Base-by-base conservation (phyloP, 2,888 invertebrate species). In the Acrobasis repandana region DNA sequence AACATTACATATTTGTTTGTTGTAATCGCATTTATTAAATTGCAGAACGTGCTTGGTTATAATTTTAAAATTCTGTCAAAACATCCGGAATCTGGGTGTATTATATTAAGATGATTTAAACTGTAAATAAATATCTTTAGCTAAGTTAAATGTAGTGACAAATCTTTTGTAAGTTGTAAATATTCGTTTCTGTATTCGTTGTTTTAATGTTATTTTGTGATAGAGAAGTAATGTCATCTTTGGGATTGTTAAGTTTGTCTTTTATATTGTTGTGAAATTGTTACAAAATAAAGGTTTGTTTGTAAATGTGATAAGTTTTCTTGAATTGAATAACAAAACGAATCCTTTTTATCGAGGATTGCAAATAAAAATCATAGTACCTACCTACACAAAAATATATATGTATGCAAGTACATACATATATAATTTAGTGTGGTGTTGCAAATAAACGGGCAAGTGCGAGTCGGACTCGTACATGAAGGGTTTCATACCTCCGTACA, bases 81-180 rank as follows among this genome's bases (percentile, higher is more conserved):
- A 38, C 38, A 43, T 54, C 38, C 54, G 18, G 54, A 54, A 54
- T 54, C 54, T 54, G 54, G 54, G 14, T 54, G 38, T 43, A 54
- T 38, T 14, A 14, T 38, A 20, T 34, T 56, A 57, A 57, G 33
- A 15, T 46, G 47, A 36, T 54, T 10, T 16, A 9, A 43, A 46
- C 2, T 57, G 56, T 57, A 47, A 46, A 57, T 57, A 57, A 56
- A 56, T 6, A 16, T 10, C 5, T 18, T 54, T n/a, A 54, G 14
- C 18, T 52, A 46, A 60, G 52, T 51, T 52, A 33, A 28, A 52
- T 20, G 11, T 52, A 60, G 46, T 60, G 16, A 60, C 60, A 60
- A 60, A 60, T 60, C 60, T 60, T 50, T 16, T 48, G 18, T 58
- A 58, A 50, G 58, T 65, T 65, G 65, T 65, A 65, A 63, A 65